A percentile compares a stretch with the other conserved stretches of the same genome.
phyloP scores from a whole-genome alignment of 2,113 vertebrate species.

The Forbesichthys papilliferus region DNA sequence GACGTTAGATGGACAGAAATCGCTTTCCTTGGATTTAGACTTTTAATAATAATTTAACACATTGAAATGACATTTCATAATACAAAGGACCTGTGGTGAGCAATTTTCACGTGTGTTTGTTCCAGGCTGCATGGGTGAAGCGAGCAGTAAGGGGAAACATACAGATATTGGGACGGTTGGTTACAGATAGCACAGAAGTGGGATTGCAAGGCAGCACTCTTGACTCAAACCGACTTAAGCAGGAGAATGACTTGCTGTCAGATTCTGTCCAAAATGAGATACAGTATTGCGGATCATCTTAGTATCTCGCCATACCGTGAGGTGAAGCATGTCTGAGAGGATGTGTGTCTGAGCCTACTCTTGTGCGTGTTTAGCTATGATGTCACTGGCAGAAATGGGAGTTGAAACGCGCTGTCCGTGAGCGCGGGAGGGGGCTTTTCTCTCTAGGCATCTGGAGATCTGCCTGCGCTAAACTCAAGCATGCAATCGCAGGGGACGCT shows the following conservation, averaged over 20 bases:
- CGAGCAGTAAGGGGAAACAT: slow-evolving; percentile 3
- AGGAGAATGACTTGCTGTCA: too few species aligned
- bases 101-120: not conserved
- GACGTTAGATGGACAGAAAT: too few species aligned
- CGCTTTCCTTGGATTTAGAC: too few species aligned
- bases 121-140: not conserved
- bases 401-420: slow-evolving; percentile 32
- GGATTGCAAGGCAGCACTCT: too few species aligned
- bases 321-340: slow-evolving; percentile 1
- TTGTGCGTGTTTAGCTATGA: slow-evolving; percentile 1
- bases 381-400: slow-evolving; percentile 39
- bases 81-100: too few species aligned
- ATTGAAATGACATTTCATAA: too few species aligned
- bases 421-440: slow-evolving; percentile 22
- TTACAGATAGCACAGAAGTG: too few species aligned
- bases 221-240: not conserved
- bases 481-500: slow-evolving; percentile 18
- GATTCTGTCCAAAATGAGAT: too few species aligned
- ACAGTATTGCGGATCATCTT: too few species aligned
- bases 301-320: too few species aligned
- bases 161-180: slow-evolving; percentile 7
- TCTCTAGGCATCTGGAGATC: slow-evolving; percentile 24
- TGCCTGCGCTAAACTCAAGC: slow-evolving; percentile 37
- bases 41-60: too few species aligned
- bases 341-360: slow-evolving; percentile 5